phyloP scores from a whole-genome alignment of 2,888 invertebrate genomes.

The Molorchus minor region DNA sequence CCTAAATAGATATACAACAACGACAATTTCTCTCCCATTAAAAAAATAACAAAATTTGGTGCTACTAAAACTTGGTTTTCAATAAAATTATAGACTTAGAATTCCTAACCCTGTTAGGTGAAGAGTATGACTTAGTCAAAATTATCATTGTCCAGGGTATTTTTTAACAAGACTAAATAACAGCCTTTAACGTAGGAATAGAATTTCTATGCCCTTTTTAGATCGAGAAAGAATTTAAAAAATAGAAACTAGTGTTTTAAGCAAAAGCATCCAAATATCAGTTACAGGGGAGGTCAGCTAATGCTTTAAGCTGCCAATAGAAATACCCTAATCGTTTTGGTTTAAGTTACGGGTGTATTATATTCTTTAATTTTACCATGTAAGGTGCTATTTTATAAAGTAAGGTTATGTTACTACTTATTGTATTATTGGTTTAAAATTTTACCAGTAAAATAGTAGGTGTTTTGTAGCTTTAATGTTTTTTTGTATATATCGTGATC shows the following conservation, averaged over 20 bases:
- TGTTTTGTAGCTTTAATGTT: constrained; percentile 22
- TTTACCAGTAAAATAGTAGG: constrained; percentile 20
- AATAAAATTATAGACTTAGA: constrained; percentile 1
- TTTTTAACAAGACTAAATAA: constrained; percentile 5
- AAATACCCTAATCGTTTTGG: background rate
- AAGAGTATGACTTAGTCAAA: constrained; percentile 6
- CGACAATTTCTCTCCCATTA: background rate
- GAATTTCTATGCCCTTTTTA: constrained; percentile 12
- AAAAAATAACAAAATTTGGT: background rate
- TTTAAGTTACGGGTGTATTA: constrained; percentile 21
- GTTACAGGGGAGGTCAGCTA: background rate
- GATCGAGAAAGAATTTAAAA: background rate
- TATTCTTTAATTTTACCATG: constrained; percentile 9
- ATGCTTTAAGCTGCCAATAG: background rate
- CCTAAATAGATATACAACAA: background rate
- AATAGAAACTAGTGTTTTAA: background rate
- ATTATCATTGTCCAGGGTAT: constrained; percentile 22
- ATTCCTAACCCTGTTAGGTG: background rate
- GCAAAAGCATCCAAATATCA: background rate
- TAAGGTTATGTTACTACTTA: constrained; percentile 4
- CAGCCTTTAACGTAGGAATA: background rate
- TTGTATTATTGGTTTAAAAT: constrained; percentile 15
- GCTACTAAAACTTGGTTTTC: constrained; percentile 3
- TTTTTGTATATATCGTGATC: constrained; percentile 24
- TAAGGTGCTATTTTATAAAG: constrained; percentile 20